Evolutionary conservation across 2,797 vertebrate genomes (phyloP).

Genomic region (Cyprinodon diabolis): DNA sequence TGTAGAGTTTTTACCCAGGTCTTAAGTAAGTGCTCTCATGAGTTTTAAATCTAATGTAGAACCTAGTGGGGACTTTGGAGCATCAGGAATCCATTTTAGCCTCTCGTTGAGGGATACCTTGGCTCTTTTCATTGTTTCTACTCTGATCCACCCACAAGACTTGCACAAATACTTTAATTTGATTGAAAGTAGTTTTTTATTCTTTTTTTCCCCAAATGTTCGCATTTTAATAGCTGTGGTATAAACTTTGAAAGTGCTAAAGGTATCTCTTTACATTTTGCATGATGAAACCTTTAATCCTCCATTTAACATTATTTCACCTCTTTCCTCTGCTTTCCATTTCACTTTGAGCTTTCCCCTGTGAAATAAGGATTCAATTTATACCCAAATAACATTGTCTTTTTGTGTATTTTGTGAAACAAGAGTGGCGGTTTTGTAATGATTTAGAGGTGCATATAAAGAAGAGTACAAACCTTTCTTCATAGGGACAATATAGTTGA

Average conservation of each 20-base stretch:
- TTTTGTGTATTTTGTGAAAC: neutral
- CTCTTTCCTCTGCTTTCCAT: constrained; percentile 1
- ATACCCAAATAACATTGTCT: no score
- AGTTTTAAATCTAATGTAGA: constrained; percentile 16
- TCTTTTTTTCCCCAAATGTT: neutral
- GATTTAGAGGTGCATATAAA: constrained; percentile 2
- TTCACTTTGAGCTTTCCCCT: constrained; percentile 1
- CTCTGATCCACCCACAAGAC: neutral
- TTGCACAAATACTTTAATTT: neutral
- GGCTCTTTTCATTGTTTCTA: constrained; percentile 19
- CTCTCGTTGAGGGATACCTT: constrained; percentile 17
- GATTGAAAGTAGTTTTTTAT: neutral
- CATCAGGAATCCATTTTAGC: neutral
- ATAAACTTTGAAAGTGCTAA: constrained; percentile 23
- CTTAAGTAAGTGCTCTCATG: constrained; percentile 21
- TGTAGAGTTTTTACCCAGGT: constrained; percentile 44
- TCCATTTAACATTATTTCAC: neutral
- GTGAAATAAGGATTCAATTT: neutral
- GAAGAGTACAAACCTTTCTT: neutral
- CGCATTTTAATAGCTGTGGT: neutral
- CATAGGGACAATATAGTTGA: constrained; percentile 1
- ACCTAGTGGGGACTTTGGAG: neutral
- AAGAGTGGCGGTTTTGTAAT: neutral
- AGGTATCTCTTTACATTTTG: constrained; percentile 29
- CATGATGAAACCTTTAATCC: constrained; percentile 16